Conservation (phyloP, 2,888 invertebrate species). For the Lasioglossum morio region DNA sequence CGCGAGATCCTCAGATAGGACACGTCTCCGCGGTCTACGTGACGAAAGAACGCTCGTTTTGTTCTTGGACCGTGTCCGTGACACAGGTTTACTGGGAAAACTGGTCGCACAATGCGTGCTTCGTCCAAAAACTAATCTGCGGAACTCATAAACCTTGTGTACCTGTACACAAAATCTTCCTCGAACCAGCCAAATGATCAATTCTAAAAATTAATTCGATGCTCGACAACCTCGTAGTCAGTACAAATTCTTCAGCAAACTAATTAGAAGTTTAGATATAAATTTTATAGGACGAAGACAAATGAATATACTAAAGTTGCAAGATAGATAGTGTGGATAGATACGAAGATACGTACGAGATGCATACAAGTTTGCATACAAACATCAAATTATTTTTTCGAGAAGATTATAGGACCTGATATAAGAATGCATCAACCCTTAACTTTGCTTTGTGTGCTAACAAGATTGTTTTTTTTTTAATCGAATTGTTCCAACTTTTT, state of each 20-base stretch:
- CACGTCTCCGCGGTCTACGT: slow-evolving; percentile 41
- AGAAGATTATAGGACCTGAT: background rate
- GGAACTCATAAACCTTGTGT: background rate
- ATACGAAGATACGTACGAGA: background rate
- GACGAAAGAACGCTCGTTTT: slow-evolving; percentile 8
- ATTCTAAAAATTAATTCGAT: background rate
- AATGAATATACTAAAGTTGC: background rate
- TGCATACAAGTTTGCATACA: too few relatives aligned
- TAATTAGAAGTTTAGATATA: background rate
- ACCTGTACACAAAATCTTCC: background rate
- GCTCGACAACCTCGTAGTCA: background rate
- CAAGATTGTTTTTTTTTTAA: too few relatives aligned
- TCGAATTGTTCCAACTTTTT: too few relatives aligned
- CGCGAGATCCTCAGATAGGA: slow-evolving; percentile 61
- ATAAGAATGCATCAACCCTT: too few relatives aligned
- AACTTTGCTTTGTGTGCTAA: too few relatives aligned
- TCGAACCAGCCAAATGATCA: background rate
- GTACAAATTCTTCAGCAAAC: background rate
- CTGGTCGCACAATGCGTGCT: slow-evolving; percentile 4
- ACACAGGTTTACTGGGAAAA: background rate
- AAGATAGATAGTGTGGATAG: background rate
- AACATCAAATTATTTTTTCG: background rate
- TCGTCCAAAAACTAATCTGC: background rate
- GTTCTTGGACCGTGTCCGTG: slow-evolving; percentile 10
- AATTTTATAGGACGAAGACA: background rate